phyloP scores from a whole-genome alignment of 1,140 invertebrate species.

The Asbolus verrucosus region DNA sequence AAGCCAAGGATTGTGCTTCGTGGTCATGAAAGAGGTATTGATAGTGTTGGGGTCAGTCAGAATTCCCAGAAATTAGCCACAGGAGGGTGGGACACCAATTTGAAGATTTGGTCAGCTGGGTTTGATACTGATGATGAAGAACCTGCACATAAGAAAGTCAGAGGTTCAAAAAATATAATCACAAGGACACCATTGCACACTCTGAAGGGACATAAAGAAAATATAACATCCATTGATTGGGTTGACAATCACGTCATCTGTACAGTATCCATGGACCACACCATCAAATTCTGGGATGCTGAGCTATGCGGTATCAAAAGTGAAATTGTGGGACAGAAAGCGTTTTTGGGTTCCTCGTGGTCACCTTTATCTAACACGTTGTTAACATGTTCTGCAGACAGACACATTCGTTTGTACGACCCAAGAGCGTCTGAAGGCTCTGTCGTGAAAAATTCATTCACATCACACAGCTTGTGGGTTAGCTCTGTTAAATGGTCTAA shows the following conservation, averaged over 20 bases:
- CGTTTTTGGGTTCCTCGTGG: constrained; percentile 89
- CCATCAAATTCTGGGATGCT: constrained; percentile 92
- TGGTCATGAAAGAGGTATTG: constrained; percentile 90
- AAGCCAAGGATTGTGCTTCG: constrained; percentile 84
- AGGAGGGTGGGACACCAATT: constrained; percentile 90
- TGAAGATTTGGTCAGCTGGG: constrained; percentile 82
- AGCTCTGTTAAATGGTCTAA: constrained; percentile 85
- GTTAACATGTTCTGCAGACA: constrained; percentile 90
- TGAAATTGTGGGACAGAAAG: constrained; percentile 89
- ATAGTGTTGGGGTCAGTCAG: constrained; percentile 82
- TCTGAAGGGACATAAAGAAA: constrained; percentile 92
- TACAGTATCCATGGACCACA: constrained; percentile 95
- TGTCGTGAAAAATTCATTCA: constrained; percentile 88
- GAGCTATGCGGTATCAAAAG: constrained; percentile 81
- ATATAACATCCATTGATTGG: constrained; percentile 88
- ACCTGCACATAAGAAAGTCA: constrained; percentile 67
- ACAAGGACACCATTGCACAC: constrained; percentile 86
- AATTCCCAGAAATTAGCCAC: constrained; percentile 79
- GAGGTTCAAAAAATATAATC: constrained; percentile 57
- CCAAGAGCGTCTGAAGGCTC: constrained; percentile 87
- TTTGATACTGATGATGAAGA: constrained; percentile 66
- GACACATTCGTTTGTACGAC: constrained; percentile 92
- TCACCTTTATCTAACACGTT: constrained; percentile 81
- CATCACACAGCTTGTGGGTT: constrained; percentile 95
- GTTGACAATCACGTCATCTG: constrained; percentile 79